Evolutionary conservation across 2,113 vertebrate species (phyloP), one percentile per base, ranked within the genome.

Genomic region (Brienomyrus longianalis): DNA sequence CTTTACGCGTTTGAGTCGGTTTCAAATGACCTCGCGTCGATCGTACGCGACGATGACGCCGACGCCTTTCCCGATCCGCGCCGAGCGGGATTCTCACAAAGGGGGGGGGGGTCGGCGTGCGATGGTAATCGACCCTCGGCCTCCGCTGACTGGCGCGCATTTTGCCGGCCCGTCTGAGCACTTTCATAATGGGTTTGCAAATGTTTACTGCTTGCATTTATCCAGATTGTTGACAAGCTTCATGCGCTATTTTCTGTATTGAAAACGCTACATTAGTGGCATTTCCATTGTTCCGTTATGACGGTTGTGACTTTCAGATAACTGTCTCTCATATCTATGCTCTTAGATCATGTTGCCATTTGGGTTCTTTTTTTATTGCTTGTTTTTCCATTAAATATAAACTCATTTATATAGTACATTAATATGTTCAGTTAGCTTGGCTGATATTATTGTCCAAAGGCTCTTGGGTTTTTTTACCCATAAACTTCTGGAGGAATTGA

Each of bases 161-260:
- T 88, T 88, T 88, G 54, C 86, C 0, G 9, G 56, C 43, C 54
- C 56, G 21, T 54, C 54, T 27, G 39, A n/a, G 21, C 45, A 66
- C 87, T 66, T 19, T 80, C 35, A 66, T 88, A 88, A 88, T 88
- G 54, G 13, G 35, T 88, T n/a, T 66, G 87, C 21, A 31, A 88
- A 88, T 88, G 56, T 66, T 8, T 27, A 9, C 56, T 23, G 15
- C 27, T 39, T 23, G 3, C 27, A 88, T 88, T 62, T 43, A 59
- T 39, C 43, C 35, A 48, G 8, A 6, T 8, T 13, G 43, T 5
- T 11, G 86, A 88, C 45, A 62, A n/a, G 35, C 54, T 27, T 45
- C 17, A 15, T 6, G 4, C 23, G 2, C 43, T 47, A 21, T 54
- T 35, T 23, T 54, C 54, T 45, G 35, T 45, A 43, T 3, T 15